These are phyloP conservation scores for Macaria liturata DNA, from an alignment of 2,888 invertebrate genomes.

Conservation along the genomic window DNA sequence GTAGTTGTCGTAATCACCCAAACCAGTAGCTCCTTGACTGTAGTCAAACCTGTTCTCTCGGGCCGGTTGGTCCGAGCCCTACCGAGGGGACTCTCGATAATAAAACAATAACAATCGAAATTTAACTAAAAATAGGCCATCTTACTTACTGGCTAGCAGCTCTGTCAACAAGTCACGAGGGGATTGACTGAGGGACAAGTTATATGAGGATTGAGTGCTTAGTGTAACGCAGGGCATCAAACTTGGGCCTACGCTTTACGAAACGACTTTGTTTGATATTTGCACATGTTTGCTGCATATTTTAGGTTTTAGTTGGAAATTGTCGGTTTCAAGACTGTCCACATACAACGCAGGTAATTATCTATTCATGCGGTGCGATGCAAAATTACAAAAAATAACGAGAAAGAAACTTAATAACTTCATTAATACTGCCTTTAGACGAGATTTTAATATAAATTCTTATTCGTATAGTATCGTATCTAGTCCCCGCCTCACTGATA, in stretches of 20 bases:
- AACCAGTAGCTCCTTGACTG: constrained; percentile 33
- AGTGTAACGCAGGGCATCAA: neutral
- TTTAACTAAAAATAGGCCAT: constrained; percentile 45
- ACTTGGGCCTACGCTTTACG: neutral
- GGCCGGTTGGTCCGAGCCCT: constrained; percentile 41
- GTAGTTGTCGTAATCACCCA: constrained; percentile 2
- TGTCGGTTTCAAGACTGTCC: too few relatives aligned
- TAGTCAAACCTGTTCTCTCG: constrained; percentile 67
- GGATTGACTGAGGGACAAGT: constrained; percentile 21
- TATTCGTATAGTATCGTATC: neutral
- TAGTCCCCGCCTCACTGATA: constrained; percentile 1
- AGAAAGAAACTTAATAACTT: too few relatives aligned
- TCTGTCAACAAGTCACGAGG: constrained; percentile 29
- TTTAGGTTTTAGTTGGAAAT: too few relatives aligned
- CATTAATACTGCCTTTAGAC: too few relatives aligned
- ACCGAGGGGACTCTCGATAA: constrained; percentile 39
- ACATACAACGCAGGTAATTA: too few relatives aligned
- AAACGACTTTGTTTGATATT: too few relatives aligned
- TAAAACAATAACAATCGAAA: constrained; percentile 53
- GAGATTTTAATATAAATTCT: too few relatives aligned
- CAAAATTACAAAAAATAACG: too few relatives aligned
- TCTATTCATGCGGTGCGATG: too few relatives aligned
- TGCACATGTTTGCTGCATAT: too few relatives aligned
- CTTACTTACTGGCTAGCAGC: constrained; percentile 26
- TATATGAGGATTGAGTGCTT: constrained; percentile 16